Conservation (phyloP, 1,140 invertebrate species). For the Panonychus citri region DNA sequence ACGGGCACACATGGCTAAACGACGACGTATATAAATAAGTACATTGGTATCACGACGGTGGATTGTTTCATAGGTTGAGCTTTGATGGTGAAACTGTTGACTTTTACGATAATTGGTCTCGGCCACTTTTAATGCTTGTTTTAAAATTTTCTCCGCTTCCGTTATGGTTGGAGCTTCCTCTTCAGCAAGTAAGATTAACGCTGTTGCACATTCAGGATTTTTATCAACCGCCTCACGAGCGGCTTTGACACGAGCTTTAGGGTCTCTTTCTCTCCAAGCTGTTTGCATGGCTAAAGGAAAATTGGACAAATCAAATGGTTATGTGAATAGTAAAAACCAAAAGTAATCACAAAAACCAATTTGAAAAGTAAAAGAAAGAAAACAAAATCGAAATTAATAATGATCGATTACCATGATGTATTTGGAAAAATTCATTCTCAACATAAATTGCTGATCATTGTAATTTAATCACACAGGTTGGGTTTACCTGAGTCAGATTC, state of each 20-base stretch:
- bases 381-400: conserved; percentile 1
- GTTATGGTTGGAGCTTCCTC: conserved; percentile 78
- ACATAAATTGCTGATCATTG: no score
- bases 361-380: conserved; percentile 8
- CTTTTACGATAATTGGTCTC: conserved; percentile 62
- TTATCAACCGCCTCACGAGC: conserved; percentile 70
- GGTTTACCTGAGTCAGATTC: conserved; percentile 63
- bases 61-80: conserved; percentile 44
- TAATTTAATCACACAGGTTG: no score
- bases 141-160: conserved; percentile 62
- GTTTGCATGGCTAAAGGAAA: conserved; percentile 59
- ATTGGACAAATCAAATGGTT: neutral
- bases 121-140: conserved; percentile 62
- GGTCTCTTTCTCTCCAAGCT: conserved; percentile 87
- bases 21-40: conserved; percentile 74
- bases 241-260: conserved; percentile 65
- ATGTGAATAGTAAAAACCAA: neutral
- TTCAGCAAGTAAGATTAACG: conserved; percentile 82
- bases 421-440: no score
- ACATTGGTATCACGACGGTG: conserved; percentile 86
- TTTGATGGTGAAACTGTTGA: conserved; percentile 50
- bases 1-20: conserved; percentile 86
- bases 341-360: no score
- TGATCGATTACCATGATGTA: no score
- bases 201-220: conserved; percentile 75